These are phyloP conservation scores for Hemiscyllium ocellatum DNA, from an alignment of 2,113 vertebrate species.

Conservation along the genomic window DNA sequence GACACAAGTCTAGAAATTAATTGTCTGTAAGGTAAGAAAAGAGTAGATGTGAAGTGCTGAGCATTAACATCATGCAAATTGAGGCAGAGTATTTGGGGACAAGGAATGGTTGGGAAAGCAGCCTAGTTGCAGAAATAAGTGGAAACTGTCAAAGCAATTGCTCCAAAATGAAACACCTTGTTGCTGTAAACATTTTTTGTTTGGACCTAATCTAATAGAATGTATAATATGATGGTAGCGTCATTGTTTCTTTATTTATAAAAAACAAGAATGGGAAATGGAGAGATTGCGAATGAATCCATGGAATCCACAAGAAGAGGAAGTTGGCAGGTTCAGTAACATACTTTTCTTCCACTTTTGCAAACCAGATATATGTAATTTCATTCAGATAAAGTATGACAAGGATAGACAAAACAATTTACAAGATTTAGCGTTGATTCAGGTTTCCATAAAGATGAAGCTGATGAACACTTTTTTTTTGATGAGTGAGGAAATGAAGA, in stretches of 20 bases:
- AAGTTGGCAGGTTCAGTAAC: background rate
- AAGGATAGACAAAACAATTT: slow-evolving; percentile 22
- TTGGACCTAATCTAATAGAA: background rate
- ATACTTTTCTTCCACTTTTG: background rate
- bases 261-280: background rate
- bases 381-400: background rate
- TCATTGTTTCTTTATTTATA: background rate
- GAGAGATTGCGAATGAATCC: background rate
- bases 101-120: too few relatives aligned
- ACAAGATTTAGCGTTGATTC: slow-evolving; percentile 16
- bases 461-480: slow-evolving; percentile 22
- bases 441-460: background rate
- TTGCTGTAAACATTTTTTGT: background rate
- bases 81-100: background rate
- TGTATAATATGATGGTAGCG: background rate
- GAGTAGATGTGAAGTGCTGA: background rate
- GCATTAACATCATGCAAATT: background rate
- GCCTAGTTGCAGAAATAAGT: background rate
- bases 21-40: background rate
- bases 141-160: background rate
- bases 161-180: background rate
- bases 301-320: background rate
- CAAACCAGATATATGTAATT: background rate
- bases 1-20: background rate
- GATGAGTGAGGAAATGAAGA: background rate